phyloP scores from a whole-genome alignment of 2,113 vertebrate species.

The Brienomyrus brachyistius region DNA sequence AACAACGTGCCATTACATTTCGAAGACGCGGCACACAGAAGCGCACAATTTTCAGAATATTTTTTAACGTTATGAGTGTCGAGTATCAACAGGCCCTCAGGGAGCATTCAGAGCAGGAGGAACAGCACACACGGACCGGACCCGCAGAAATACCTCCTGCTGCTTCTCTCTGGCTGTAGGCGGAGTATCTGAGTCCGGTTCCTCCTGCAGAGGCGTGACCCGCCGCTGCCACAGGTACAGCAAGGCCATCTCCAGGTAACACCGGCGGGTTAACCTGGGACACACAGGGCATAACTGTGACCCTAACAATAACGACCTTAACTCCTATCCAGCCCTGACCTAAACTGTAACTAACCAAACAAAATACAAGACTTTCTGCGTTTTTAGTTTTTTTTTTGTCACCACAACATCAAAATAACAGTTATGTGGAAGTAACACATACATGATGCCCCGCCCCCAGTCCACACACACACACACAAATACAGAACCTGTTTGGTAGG shows the following conservation, averaged over 20 bases:
- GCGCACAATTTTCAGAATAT: background rate
- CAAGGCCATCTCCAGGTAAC: conserved; percentile 73
- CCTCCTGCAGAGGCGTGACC: background rate
- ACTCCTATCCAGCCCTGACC: background rate
- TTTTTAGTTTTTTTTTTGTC: background rate
- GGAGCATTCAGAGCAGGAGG: background rate
- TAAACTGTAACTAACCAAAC: background rate
- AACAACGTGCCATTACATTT: background rate
- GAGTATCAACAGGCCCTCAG: background rate
- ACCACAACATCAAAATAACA: background rate
- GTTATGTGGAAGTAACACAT: background rate
- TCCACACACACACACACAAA: conserved; percentile 16
- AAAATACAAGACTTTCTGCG: background rate
- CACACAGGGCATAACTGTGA: conserved; percentile 13
- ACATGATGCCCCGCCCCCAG: background rate
- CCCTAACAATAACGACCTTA: background rate
- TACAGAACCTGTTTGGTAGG: background rate
- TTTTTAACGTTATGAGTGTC: background rate
- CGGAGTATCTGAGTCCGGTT: background rate
- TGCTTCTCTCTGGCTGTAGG: conserved; percentile 16
- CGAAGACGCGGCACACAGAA: background rate
- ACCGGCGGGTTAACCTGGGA: conserved; percentile 63
- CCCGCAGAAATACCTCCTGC: conserved; percentile 3
- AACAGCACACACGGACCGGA: background rate
- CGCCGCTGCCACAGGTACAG: conserved; percentile 50